Conservation (phyloP, 92 coral and sea anemone genomes). For the Zoanthus sansibaricus region DNA sequence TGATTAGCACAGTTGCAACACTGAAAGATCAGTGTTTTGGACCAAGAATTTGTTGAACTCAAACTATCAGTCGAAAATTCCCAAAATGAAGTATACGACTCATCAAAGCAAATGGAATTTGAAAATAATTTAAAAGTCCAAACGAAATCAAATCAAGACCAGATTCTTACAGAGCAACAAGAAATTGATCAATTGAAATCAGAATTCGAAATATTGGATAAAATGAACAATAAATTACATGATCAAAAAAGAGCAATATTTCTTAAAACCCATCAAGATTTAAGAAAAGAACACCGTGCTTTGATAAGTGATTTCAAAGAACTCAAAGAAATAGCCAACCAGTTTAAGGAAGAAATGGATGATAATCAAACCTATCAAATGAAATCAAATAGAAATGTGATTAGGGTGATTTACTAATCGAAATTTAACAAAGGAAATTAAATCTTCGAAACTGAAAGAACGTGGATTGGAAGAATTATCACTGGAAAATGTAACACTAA, state of each 20-base stretch:
- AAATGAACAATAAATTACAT: slow-evolving; percentile 16
- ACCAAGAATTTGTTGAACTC: slow-evolving; percentile 29
- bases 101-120: slow-evolving; percentile 24
- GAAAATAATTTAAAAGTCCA: slow-evolving; percentile 29
- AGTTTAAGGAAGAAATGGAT: slow-evolving; percentile 7
- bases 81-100: not conserved
- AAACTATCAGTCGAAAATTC: slow-evolving; percentile 14
- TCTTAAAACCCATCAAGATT: slow-evolving; percentile 21
- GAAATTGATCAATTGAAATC: slow-evolving; percentile 32
- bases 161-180: slow-evolving; percentile 25
- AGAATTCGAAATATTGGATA: slow-evolving; percentile 23
- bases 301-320: slow-evolving; percentile 24
- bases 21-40: slow-evolving; percentile 29
- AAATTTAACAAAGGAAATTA: slow-evolving; percentile 9
- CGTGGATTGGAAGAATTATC: slow-evolving; percentile 1
- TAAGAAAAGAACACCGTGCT: slow-evolving; percentile 17
- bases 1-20: slow-evolving; percentile 2
- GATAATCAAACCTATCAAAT: not conserved
- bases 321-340: slow-evolving; percentile 6
- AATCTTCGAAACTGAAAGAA: slow-evolving; percentile 9
- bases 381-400: not conserved
- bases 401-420: slow-evolving; percentile 23
- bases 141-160: slow-evolving; percentile 26
- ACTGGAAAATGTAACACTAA: slow-evolving; percentile 16
- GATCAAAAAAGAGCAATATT: slow-evolving; percentile 15